phyloP scores from a whole-genome alignment of 2,888 invertebrate genomes.

The Tenthredo livida region DNA sequence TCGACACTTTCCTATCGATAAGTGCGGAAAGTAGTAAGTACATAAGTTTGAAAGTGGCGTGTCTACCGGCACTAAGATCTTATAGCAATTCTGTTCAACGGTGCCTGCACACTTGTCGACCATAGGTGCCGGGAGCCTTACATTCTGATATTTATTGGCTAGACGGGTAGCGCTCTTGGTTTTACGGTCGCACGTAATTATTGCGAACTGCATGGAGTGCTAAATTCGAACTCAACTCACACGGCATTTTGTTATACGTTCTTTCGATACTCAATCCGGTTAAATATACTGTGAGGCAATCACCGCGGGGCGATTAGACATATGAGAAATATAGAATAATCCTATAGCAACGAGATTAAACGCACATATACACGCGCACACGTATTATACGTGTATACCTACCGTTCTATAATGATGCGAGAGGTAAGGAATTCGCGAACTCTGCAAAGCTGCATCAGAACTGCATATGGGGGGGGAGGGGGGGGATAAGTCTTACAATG shows the following conservation, averaged over 20 bases:
- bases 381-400: not conserved
- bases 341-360: not conserved
- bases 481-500: constrained; percentile 33
- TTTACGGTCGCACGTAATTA: constrained; percentile 65
- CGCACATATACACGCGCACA: not conserved
- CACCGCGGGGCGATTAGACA: not conserved
- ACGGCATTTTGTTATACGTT: not conserved
- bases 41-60: constrained; percentile 40
- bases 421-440: not conserved
- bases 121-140: constrained; percentile 28
- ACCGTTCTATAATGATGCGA: not conserved
- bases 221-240: constrained; percentile 35
- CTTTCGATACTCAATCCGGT: not conserved
- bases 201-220: constrained; percentile 61
- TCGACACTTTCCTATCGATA: constrained; percentile 40
- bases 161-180: constrained; percentile 59
- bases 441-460: not conserved
- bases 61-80: constrained; percentile 43
- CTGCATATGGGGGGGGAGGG: not conserved
- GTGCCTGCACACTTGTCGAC: constrained; percentile 8
- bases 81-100: constrained; percentile 18
- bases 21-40: constrained; percentile 22
- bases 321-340: constrained; percentile 3
- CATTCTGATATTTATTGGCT: constrained; percentile 68
- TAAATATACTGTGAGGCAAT: not conserved